These are phyloP conservation scores for Sarcoramphus papa DNA, from an alignment of 2,797 vertebrate species.

Conservation along the genomic window DNA sequence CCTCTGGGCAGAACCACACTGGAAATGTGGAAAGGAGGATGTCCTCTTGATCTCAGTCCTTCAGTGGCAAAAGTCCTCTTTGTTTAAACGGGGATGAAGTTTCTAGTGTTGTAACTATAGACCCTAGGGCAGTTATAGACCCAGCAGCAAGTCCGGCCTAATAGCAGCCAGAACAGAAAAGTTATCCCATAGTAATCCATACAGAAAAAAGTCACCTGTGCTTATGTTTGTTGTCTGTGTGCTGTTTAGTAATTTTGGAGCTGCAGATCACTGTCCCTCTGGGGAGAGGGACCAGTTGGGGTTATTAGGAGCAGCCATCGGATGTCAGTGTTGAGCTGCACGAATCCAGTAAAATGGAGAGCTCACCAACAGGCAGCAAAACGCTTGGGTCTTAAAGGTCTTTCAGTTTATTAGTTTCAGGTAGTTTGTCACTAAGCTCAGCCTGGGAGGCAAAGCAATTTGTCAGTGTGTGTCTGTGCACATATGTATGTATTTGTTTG, in stretches of 20 bases:
- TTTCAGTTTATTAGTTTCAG: background rate
- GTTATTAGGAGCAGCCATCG: background rate
- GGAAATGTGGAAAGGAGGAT: background rate
- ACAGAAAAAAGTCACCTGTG: background rate
- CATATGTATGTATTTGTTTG: background rate
- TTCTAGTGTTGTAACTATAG: background rate
- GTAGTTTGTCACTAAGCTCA: background rate
- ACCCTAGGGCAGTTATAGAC: background rate
- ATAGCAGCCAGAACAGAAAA: background rate
- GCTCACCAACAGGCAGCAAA: background rate
- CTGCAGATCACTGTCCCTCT: background rate
- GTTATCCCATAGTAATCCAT: background rate
- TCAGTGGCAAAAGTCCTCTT: background rate
- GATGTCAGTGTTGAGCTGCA: slow-evolving; percentile 56
- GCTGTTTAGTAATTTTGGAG: background rate
- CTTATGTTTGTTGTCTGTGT: background rate
- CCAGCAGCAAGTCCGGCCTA: background rate
- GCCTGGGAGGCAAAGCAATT: background rate
- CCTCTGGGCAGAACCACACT: background rate
- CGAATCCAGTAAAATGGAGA: rapidly evolving
- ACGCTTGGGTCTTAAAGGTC: background rate
- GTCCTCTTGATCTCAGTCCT: background rate
- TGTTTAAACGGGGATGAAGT: rapidly evolving
- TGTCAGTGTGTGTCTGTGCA: rapidly evolving
- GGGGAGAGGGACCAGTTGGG: background rate